Evolutionary conservation across 2,113 vertebrate genomes (phyloP).

Genomic region (Typhlomys cinereus): DNA sequence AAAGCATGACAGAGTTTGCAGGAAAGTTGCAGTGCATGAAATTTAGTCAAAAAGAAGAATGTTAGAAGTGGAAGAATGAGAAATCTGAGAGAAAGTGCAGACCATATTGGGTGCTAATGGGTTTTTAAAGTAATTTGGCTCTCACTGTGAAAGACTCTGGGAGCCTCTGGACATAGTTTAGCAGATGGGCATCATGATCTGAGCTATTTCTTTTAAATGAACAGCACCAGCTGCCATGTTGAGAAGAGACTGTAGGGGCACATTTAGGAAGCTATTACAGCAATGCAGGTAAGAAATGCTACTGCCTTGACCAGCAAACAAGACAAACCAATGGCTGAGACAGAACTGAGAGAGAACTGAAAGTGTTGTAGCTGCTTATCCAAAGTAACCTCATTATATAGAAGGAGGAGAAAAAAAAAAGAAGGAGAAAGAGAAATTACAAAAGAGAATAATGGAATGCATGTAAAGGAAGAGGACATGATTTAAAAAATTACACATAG

Average conservation of each 20-base stretch:
- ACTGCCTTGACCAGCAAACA: not conserved
- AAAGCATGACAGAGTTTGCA: not conserved
- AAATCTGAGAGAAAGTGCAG: not conserved
- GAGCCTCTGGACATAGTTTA: not conserved
- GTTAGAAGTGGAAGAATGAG: not conserved
- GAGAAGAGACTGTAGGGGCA: not conserved
- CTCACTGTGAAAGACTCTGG: not conserved
- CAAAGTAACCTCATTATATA: not conserved
- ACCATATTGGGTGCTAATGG: not conserved
- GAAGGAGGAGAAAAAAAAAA: not conserved
- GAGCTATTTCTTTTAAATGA: conserved; percentile 24
- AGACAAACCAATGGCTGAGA: not conserved
- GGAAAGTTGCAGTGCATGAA: not conserved
- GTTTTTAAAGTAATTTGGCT: not conserved
- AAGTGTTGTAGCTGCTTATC: not conserved
- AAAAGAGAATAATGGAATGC: not conserved
- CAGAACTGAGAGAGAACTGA: not conserved
- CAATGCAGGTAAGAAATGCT: not conserved
- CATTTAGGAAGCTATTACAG: not conserved
- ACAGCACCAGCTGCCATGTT: not conserved
- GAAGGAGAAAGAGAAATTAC: not conserved
- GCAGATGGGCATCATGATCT: not conserved
- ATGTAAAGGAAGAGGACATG: not conserved
- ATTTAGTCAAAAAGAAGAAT: not conserved
- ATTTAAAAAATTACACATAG: not conserved